Base-by-base conservation (phyloP, 2,888 invertebrate species). In the Dryobotodes eremita region DNA sequence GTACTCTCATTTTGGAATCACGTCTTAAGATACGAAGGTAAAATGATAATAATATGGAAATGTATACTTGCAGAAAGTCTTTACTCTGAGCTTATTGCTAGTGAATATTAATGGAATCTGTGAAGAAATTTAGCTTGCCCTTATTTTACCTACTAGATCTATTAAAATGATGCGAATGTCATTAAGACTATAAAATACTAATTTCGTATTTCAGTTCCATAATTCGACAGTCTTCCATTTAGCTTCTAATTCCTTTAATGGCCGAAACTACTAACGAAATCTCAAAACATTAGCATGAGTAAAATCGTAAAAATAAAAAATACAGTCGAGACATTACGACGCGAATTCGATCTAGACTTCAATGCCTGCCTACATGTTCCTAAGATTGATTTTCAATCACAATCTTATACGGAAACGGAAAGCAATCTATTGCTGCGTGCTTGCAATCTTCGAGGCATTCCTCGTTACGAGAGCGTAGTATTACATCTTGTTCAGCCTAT, bases 351-450 rank as follows among this genome's bases (percentile, higher is more conserved):
- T 53, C n/a, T 20, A 71, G 65, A 71, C 31, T 31, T 62, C 71
- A 72, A 61, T 75, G 59, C 62, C 46, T 82, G 48, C 62, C 36
- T 36, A 71, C 50, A 71, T 83, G 71, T 48, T 68, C 65, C 66
- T 64, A 61, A 59, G 71, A 76, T 82, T 76, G 73, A 85, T 76
- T 85, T 85, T 76, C 85, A 75, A 82, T 85, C 79, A 68, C 42
- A 84, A 69, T 69, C 64, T 77, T 69, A 65, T 69, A 79, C 75
- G 68, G 75, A 64, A 76, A 76, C 73, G 79, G 66, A 79, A 76
- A 82, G 79, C 85, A 85, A 85, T 85, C 79, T 84, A 77, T 59
- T 73, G 66, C 85, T 79, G 71, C 73, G 79, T 82, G 82, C 72
- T 72, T 79, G 82, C 79, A 84, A 84, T 85, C 73, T 82, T 71